These are phyloP conservation scores for Drosophila pandora DNA, from an alignment of 1,140 invertebrate species.

Conservation along the genomic window DNA sequence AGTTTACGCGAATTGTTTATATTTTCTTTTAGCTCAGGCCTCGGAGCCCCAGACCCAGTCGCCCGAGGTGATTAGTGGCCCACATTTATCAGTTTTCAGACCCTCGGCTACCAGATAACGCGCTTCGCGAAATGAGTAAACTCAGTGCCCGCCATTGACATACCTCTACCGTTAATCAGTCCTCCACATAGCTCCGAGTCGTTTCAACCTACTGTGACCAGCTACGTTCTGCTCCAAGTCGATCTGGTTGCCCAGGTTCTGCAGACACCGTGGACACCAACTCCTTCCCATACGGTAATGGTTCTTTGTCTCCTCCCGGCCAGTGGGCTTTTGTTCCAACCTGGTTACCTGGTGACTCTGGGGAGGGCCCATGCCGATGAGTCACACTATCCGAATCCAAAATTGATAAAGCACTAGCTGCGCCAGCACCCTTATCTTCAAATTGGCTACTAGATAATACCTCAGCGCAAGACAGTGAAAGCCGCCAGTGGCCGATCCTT, in stretches of 20 bases:
- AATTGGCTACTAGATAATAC: constrained; percentile 66
- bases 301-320: neutral
- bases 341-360: constrained; percentile 8
- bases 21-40: constrained; percentile 46
- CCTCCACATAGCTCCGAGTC: constrained; percentile 20
- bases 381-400: constrained; percentile 56
- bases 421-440: constrained; percentile 56
- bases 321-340: neutral
- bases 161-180: constrained; percentile 73
- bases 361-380: constrained; percentile 35
- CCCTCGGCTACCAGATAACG: constrained; percentile 55
- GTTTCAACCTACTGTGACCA: constrained; percentile 23
- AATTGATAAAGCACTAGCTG: constrained; percentile 48
- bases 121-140: constrained; percentile 74
- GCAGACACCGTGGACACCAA: constrained; percentile 2
- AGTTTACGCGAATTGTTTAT: constrained; percentile 59
- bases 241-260: neutral
- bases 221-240: constrained; percentile 2
- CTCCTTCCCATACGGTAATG: constrained; percentile 36
- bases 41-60: constrained; percentile 20
- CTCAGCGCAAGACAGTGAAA: constrained; percentile 14
- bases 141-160: constrained; percentile 48
- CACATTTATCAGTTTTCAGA: constrained; percentile 46
- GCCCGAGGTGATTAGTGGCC: constrained; percentile 55
- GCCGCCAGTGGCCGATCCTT: constrained; percentile 7